These are phyloP conservation scores for Hippocampus mohnikei DNA, from an alignment of 2,113 vertebrate species.

Conservation along the genomic window DNA sequence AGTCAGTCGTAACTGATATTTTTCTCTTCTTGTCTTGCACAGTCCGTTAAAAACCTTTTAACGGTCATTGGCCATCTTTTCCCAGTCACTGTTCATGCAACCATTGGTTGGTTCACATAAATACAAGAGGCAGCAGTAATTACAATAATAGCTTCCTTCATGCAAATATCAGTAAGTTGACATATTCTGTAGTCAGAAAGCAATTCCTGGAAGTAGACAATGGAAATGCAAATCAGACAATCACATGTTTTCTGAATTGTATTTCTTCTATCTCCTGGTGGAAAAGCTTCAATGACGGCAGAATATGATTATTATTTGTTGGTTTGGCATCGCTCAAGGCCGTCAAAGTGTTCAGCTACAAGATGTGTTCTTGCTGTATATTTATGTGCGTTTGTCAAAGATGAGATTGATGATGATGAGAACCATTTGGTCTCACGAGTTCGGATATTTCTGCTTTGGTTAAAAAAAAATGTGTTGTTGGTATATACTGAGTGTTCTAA, in stretches of 20 bases:
- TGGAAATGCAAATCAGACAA: not conserved
- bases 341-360: not conserved
- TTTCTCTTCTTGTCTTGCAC: no score
- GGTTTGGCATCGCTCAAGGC: not conserved
- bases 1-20: no score
- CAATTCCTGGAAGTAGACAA: not conserved
- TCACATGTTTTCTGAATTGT: not conserved
- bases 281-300: not conserved
- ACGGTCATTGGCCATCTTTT: not conserved
- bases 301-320: not conserved
- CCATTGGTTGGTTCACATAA: not conserved
- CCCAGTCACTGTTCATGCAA: not conserved
- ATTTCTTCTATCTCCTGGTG: not conserved
- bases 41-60: no score
- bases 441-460: not conserved
- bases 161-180: not conserved
- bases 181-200: not conserved
- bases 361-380: not conserved
- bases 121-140: not conserved
- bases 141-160: not conserved
- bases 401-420: not conserved
- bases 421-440: not conserved
- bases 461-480: not conserved
- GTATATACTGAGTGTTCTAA: conserved; percentile 16
- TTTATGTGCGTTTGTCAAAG: not conserved